These are phyloP conservation scores for Petromus typicus DNA, from an alignment of 2,113 vertebrate genomes.

Conservation along the genomic window DNA sequence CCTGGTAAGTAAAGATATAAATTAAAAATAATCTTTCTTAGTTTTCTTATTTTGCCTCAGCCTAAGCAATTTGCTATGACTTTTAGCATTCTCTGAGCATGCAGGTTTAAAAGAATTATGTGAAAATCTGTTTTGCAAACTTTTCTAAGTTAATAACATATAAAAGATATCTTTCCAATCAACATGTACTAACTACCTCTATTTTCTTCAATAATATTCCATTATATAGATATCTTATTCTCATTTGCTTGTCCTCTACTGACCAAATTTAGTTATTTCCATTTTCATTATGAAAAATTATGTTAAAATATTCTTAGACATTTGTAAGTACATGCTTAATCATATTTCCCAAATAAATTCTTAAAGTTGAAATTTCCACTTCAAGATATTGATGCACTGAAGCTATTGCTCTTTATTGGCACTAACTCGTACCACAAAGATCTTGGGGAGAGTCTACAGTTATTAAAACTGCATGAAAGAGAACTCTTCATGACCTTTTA, in stretches of 20 bases:
- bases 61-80: background rate
- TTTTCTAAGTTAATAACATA: background rate
- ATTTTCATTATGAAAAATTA: background rate
- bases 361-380: background rate
- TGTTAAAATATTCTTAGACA: background rate
- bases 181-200: background rate
- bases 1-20: background rate
- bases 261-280: background rate
- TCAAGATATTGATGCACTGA: background rate
- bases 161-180: background rate
- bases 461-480: background rate
- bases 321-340: background rate
- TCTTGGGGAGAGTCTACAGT: background rate
- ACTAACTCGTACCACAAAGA: background rate
- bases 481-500: background rate
- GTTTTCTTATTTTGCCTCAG: constrained; percentile 18
- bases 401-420: background rate
- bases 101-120: background rate
- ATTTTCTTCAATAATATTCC: background rate
- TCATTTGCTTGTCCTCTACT: background rate
- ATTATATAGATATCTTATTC: background rate
- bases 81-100: constrained; percentile 31
- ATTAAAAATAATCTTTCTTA: constrained; percentile 48
- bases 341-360: background rate
- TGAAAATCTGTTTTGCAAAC: constrained; percentile 10